Evolutionary conservation across 2,113 vertebrate species (phyloP).

Genomic region (Tricholaema leucomelas): DNA sequence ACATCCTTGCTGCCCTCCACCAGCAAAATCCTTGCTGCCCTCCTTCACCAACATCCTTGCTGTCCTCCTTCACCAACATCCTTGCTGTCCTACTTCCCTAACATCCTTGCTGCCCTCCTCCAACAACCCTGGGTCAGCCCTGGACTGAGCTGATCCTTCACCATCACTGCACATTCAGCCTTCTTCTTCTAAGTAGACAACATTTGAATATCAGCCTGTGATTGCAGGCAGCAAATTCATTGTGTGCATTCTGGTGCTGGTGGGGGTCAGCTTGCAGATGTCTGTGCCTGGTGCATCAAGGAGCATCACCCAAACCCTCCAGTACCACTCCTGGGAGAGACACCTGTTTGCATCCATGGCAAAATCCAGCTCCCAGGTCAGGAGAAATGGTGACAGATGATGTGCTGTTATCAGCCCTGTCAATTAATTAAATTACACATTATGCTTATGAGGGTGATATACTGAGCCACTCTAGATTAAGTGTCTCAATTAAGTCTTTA

Average conservation of each 20-base stretch:
- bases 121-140: neutral
- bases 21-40: too few species aligned
- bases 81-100: too few species aligned
- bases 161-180: accelerated
- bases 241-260: neutral
- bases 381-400: constrained; percentile 74
- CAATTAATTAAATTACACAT: constrained; percentile 75
- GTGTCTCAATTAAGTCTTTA: constrained; percentile 79
- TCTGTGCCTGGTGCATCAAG: accelerated
- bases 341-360: accelerated
- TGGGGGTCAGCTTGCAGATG: neutral
- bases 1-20: too few species aligned
- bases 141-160: neutral
- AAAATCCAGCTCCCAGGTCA: constrained; percentile 70
- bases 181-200: neutral
- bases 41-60: too few species aligned
- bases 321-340: neutral
- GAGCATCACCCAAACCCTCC: accelerated
- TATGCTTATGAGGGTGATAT: constrained; percentile 75
- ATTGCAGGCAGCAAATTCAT: neutral
- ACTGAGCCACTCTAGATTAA: constrained; percentile 73
- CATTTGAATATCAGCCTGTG: neutral
- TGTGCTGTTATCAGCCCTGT: constrained; percentile 69
- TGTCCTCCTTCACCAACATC: too few species aligned
- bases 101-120: neutral